Evolutionary conservation across 2,113 vertebrate genomes (phyloP).

Genomic region (Nyctibius bracteatus): DNA sequence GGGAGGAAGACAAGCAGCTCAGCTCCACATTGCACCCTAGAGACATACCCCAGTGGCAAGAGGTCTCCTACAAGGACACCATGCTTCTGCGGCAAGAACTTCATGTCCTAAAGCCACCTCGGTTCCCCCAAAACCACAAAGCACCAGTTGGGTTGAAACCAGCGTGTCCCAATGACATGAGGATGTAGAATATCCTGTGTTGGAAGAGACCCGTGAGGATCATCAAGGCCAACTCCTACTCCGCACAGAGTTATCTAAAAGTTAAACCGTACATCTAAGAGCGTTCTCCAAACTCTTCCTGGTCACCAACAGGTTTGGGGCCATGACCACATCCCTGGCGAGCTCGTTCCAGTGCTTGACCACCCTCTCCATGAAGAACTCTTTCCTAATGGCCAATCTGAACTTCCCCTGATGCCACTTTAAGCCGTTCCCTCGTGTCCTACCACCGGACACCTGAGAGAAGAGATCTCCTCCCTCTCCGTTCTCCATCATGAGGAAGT

Average conservation of each 20-base stretch:
- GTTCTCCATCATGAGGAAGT: neutral
- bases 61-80: neutral
- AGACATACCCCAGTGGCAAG: neutral
- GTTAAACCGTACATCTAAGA: neutral
- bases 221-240: neutral
- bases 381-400: neutral
- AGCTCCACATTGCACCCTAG: neutral
- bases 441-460: neutral
- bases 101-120: neutral
- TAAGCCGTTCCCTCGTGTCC: neutral
- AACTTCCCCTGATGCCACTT: neutral
- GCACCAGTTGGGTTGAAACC: neutral
- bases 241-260: neutral
- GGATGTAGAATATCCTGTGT: neutral
- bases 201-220: neutral
- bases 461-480: neutral
- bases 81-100: fast-evolving
- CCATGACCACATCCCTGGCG: neutral
- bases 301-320: neutral
- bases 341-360: neutral
- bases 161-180: no score
- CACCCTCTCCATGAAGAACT: neutral
- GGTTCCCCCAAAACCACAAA: neutral
- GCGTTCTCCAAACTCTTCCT: neutral
- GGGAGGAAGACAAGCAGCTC: neutral